Percentiles rank a stretch among this genome's conserved stretches.
Conservation (phyloP, 1,140 invertebrate species). For the Chironomus tepperi region DNA sequence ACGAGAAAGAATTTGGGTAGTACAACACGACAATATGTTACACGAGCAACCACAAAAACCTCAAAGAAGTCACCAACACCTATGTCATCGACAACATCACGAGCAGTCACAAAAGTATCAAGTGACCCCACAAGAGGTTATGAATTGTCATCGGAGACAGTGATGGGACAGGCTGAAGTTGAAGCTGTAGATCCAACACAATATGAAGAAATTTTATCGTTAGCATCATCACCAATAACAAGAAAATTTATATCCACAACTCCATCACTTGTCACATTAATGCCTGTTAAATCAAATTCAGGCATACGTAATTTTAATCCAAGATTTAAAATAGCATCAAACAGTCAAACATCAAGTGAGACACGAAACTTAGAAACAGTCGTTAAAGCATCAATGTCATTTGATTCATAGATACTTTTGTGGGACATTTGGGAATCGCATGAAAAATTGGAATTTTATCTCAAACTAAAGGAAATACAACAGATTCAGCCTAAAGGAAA, state of each 20-base stretch:
- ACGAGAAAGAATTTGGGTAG: constrained; percentile 25
- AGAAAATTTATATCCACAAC: constrained; percentile 29
- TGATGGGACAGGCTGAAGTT: constrained; percentile 38
- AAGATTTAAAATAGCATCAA: not conserved
- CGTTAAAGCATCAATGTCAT: constrained; percentile 1
- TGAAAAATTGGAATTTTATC: constrained; percentile 1
- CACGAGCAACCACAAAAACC: constrained; percentile 19
- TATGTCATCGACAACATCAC: constrained; percentile 24
- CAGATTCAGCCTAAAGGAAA: not conserved
- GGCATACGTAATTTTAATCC: constrained; percentile 38
- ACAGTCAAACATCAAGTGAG: not conserved
- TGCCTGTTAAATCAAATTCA: constrained; percentile 38
- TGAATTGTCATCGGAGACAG: constrained; percentile 32
- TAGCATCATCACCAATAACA: not conserved
- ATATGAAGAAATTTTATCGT: constrained; percentile 37
- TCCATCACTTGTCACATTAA: constrained; percentile 35
- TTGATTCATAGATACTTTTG: not conserved
- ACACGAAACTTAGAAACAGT: constrained; percentile 3
- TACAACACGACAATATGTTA: constrained; percentile 27
- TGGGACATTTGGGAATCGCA: not conserved
- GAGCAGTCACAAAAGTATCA: constrained; percentile 27
- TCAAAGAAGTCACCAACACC: constrained; percentile 23
- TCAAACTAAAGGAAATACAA: not conserved
- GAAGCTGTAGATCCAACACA: constrained; percentile 38
- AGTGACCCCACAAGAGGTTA: constrained; percentile 33